Conservation (phyloP, 2,888 invertebrate genomes). For the Scaptomyza cyrtandrae region DNA sequence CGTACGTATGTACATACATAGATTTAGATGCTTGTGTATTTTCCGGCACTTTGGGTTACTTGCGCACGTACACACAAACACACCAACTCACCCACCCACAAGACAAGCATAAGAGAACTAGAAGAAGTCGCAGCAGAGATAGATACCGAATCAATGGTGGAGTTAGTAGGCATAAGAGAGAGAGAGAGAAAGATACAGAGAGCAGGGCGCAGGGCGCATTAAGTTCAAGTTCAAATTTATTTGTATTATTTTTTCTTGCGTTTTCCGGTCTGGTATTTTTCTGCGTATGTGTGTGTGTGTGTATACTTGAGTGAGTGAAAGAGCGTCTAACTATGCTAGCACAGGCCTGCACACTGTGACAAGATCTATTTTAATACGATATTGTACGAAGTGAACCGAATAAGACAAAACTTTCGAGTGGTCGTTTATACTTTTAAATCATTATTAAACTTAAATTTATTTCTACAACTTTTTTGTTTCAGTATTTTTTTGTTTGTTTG, state of each 20-base stretch:
- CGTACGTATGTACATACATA: no score
- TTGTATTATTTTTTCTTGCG: constrained; percentile 58
- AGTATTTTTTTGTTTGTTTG: background rate
- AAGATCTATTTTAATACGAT: background rate
- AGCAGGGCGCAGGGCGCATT: constrained; percentile 56
- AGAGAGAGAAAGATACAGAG: background rate
- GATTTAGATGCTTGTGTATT: constrained; percentile 53
- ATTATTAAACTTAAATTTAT: no score
- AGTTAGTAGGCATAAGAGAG: background rate
- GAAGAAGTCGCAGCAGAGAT: constrained; percentile 5
- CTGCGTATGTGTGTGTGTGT: background rate
- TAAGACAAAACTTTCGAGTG: no score
- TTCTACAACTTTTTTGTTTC: background rate
- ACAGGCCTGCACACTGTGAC: background rate
- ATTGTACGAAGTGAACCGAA: no score
- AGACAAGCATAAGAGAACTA: constrained; percentile 21
- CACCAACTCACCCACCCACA: constrained; percentile 4
- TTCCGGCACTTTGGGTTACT: constrained; percentile 42
- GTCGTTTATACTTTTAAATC: no score
- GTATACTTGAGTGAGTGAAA: constrained; percentile 6
- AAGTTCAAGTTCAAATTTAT: constrained; percentile 77
- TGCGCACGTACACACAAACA: constrained; percentile 10
- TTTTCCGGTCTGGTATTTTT: constrained; percentile 59
- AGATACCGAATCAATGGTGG: background rate
- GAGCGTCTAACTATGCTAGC: constrained; percentile 20